Evolutionary conservation across 2,888 invertebrate species (phyloP).

Genomic region (Drosophila infuscata): DNA sequence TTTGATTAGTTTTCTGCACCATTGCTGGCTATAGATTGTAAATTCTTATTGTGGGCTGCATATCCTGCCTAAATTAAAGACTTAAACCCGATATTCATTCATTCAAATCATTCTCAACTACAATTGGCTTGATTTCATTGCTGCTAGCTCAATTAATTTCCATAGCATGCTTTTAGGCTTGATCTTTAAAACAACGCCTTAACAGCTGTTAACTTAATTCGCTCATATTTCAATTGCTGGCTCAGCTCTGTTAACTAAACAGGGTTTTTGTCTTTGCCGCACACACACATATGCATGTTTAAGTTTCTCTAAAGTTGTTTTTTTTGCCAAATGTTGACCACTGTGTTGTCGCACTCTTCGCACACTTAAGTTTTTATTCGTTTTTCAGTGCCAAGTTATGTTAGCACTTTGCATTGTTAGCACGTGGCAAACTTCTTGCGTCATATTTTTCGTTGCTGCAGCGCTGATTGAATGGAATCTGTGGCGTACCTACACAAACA

Average conservation of each 20-base stretch:
- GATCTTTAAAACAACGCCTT: constrained; percentile 2
- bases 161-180: constrained; percentile 42
- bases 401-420: constrained; percentile 58
- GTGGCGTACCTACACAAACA: constrained; percentile 15
- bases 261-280: not conserved
- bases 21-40: constrained; percentile 44
- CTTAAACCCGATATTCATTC: constrained; percentile 1
- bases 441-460: constrained; percentile 29
- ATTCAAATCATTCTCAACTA: not conserved
- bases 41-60: constrained; percentile 19
- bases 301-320: not conserved
- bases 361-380: constrained; percentile 10
- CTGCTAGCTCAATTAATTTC: not conserved
- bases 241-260: constrained; percentile 2
- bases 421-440: constrained; percentile 57
- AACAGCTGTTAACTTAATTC: constrained; percentile 16
- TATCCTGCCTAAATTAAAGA: constrained; percentile 20
- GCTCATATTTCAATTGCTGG: not conserved
- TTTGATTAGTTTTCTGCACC: constrained; percentile 64
- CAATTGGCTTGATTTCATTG: not conserved
- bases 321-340: not conserved
- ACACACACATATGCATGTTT: not conserved
- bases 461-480: constrained; percentile 62
- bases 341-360: not conserved
- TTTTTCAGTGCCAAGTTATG: constrained; percentile 49